phyloP scores from a whole-genome alignment of 2,888 invertebrate genomes.

The Molorchus minor region DNA sequence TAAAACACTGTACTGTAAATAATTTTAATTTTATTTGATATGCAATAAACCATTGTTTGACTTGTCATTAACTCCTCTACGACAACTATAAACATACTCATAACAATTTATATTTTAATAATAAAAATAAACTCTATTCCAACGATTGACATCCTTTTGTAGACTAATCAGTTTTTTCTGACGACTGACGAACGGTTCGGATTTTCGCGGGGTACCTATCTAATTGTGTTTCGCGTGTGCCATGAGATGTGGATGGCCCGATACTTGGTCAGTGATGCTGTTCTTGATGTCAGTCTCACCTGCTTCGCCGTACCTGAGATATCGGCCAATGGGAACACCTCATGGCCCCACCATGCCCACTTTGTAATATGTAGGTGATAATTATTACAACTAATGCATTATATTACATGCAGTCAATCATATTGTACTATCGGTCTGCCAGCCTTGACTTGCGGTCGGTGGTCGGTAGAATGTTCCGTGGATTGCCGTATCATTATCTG shows the following conservation, averaged over 20 bases:
- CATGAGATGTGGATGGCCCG: slow-evolving; percentile 47
- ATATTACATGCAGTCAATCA: slow-evolving; percentile 33
- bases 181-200: slow-evolving; percentile 1
- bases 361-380: slow-evolving; percentile 49
- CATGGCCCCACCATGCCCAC: slow-evolving; percentile 45
- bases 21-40: slow-evolving; percentile 41
- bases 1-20: slow-evolving; percentile 27
- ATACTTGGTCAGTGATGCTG: slow-evolving; percentile 55
- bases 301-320: slow-evolving; percentile 54
- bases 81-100: slow-evolving; percentile 40
- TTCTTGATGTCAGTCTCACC: slow-evolving; percentile 55
- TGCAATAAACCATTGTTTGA: slow-evolving; percentile 49
- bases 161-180: slow-evolving; percentile 22
- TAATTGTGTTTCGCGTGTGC: slow-evolving; percentile 33
- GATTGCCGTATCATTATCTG: slow-evolving; percentile 28
- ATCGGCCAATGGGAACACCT: slow-evolving; percentile 46
- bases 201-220: slow-evolving; percentile 18
- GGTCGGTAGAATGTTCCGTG: slow-evolving; percentile 23
- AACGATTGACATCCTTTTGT: slow-evolving; percentile 23
- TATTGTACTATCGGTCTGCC: slow-evolving; percentile 16
- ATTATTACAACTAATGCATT: slow-evolving; percentile 45
- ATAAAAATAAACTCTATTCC: slow-evolving; percentile 20
- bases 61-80: slow-evolving; percentile 43
- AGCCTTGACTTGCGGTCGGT: slow-evolving; percentile 7
- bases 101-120: slow-evolving; percentile 30